Percentiles rank a stretch among this genome's conserved stretches.
Conservation (phyloP, 2,888 invertebrate species). For the Catotricha subobsoleta region DNA sequence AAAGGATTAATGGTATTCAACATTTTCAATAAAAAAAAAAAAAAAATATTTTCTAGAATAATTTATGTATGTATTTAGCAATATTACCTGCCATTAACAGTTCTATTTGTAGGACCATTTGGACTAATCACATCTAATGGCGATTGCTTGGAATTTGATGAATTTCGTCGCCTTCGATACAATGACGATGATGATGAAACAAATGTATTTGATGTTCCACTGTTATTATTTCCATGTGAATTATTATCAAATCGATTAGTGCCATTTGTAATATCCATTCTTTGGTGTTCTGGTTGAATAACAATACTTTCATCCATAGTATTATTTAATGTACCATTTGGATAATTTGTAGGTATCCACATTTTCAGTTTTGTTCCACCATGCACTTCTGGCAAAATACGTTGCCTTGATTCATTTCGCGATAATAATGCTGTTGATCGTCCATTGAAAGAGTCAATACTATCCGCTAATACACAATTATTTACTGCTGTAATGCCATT, state of each 20-base stretch:
- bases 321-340: not conserved
- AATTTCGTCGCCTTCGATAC: conserved; percentile 21
- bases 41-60: no score
- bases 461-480: not conserved
- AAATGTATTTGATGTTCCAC: conserved; percentile 3
- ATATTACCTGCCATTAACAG: conserved; percentile 14
- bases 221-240: not conserved
- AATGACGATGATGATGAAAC: conserved; percentile 9
- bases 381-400: conserved; percentile 1
- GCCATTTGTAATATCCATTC: conserved; percentile 21
- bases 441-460: not conserved
- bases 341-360: not conserved
- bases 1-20: conserved; percentile 11
- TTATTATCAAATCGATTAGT: conserved; percentile 19
- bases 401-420: not conserved
- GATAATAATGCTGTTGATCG: not conserved
- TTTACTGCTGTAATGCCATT: not conserved
- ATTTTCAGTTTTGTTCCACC: not conserved
- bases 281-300: conserved; percentile 22
- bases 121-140: conserved; percentile 15
- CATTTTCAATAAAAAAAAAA: conserved; percentile 13
- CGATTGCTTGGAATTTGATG: conserved; percentile 20
- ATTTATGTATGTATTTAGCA: no score
- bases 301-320: conserved; percentile 23
- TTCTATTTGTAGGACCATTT: conserved; percentile 17